Evolutionary conservation across 2,797 vertebrate genomes (phyloP), one percentile per base, ranked within the genome.

Genomic region (Syndactyla subalaris): DNA sequence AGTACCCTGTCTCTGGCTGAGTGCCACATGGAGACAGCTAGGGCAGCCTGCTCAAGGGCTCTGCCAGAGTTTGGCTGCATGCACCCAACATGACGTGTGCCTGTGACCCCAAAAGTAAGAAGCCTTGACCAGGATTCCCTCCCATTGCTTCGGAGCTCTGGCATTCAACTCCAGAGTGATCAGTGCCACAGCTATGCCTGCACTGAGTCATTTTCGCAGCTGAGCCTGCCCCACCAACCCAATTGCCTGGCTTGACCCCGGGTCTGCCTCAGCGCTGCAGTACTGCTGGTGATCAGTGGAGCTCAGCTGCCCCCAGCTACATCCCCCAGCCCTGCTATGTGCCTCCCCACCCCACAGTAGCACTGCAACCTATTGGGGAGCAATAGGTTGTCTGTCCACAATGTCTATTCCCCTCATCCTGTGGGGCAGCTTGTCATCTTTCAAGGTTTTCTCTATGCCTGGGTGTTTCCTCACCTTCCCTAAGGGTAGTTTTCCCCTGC

Each of bases 21-120:
- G 5, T 24, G 65, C 21, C 80, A 24, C 22, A 3, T 1, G 15
- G 20, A 68, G 22, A 34, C 43, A 52, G 30, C 43, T 26, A 61
- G 30, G 38, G 17, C 10, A 10, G 30, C 27, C 38, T 32, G n/a
- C 22, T 21, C 52, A 17, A 78, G 43, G 30, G 46, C 30, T 67
- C 41, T 70, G 54, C 24, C 3, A 2, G 7, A 74, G 13, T 20
- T 10, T 43, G 36, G 48, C 36, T 13, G 45, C 55, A 78, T 62
- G 36, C 27, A 54, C 43, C 55, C 0, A 0, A 49, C 23, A 20
- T 0, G 0, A 11, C 1, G 0, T n/a, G 20, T 6, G 6, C 34
- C 2, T 2, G 29, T 5, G 27, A 83, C 57, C 30, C 14, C 66
- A 66, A 43, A 29, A 18, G 12, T 4, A 30, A 27, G 12, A 23